Evolutionary conservation across 2,797 vertebrate species (phyloP), one percentile per base, ranked within the genome.

Genomic region (Discoglossus pictus): DNA sequence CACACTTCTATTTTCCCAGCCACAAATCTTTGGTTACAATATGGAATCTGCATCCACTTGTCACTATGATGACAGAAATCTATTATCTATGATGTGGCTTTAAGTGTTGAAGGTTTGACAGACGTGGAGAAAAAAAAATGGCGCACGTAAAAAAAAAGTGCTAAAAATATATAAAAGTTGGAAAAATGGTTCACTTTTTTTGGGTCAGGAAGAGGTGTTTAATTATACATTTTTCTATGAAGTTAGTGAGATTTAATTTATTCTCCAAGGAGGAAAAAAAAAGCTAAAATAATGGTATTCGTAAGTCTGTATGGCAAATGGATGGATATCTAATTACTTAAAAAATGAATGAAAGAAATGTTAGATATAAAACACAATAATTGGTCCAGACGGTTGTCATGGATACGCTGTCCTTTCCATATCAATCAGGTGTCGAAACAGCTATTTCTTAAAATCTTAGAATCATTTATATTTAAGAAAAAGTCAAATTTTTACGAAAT

Each of bases 1-100:
- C 77, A 79, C 77, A 75, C 53, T 73, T 84, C 82, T 84, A 78
- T 87, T 81, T 84, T 79, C 80, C 78, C 66, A 78, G 80, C 58
- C 71, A 69, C 47, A 38, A 35, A 61, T 80, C 76, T 46, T 46
- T 47, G 46, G 67, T 78, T 80, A 64, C 70, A 78, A 80, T 77
- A 83, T 75, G 80, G 79, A 76, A 81, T 75, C 78, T 61, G 50
- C 39, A 76, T 60, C 65, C 74, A 82, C 79, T 80, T 74, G 74
- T 83, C 78, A 68, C 68, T 44, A 66, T 43, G 73, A 77, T 75
- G 78, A 74, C 39, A 51, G 65, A 16, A 43, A 43, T 31, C 55
- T 60, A 68, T 73, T 76, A 73, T 72, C 68, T 34, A 43, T 59
- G 74, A 74, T 15, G 39, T 31, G 44, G 70, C 62, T 42, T 69